Conservation (phyloP, 2,797 vertebrate species). For the Philypnodon macrostomus region DNA sequence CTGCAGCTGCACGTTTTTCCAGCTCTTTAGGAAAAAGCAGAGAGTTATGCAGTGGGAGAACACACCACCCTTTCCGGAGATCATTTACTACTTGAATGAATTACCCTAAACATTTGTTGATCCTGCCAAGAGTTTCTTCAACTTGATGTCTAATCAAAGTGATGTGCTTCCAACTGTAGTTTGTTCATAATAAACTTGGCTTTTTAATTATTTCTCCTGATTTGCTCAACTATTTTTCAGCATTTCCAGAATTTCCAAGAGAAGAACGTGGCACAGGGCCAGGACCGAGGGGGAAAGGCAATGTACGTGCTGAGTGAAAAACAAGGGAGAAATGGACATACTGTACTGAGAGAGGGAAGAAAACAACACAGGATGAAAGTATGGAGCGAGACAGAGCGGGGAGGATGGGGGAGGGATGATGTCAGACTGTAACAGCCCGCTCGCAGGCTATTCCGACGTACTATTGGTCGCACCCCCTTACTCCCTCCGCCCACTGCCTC, state of each 20-base stretch:
- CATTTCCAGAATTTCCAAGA: neutral
- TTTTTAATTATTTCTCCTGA: no score
- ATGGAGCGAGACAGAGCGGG: constrained; percentile 20
- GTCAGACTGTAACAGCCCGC: constrained; percentile 16
- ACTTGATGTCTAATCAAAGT: neutral
- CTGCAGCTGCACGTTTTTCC: constrained; percentile 5
- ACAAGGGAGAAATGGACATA: constrained; percentile 20
- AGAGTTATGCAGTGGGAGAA: constrained; percentile 29
- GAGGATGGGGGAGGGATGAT: constrained; percentile 15
- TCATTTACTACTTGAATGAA: neutral
- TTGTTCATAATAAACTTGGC: no score
- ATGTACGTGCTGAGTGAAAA: constrained; percentile 14
- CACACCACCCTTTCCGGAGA: neutral
- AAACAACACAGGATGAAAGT: constrained; percentile 26
- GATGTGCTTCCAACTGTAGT: no score
- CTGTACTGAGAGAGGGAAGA: constrained; percentile 30
- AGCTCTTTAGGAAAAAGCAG: constrained; percentile 14
- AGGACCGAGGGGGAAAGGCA: constrained; percentile 8
- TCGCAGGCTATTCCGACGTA: constrained; percentile 51
- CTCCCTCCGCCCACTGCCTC: constrained; percentile 54
- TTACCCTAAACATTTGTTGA: neutral
- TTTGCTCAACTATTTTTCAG: no score
- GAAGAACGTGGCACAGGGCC: constrained; percentile 32
- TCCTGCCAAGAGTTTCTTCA: neutral
- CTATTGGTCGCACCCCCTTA: constrained; percentile 80